Evolutionary conservation across 2,888 invertebrate species (phyloP).

Genomic region (Diarsia mendica): DNA sequence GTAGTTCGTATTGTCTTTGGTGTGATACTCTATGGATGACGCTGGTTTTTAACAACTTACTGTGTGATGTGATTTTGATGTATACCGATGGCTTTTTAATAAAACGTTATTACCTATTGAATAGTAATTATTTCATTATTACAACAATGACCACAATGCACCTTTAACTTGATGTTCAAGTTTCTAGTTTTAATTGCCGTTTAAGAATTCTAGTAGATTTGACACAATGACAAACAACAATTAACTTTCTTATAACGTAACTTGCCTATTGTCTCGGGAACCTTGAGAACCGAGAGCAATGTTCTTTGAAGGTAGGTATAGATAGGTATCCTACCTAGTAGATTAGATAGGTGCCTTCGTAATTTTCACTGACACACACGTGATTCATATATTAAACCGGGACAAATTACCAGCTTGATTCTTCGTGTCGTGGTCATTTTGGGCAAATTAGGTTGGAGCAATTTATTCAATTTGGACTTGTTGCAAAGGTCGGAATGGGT

Average conservation of each 20-base stretch:
- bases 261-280: constrained; percentile 26
- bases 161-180: neutral
- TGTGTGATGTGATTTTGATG: too few relatives aligned
- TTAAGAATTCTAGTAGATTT: neutral
- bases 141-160: neutral
- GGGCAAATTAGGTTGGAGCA: constrained; percentile 55
- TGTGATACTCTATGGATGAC: too few relatives aligned
- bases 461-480: constrained; percentile 45
- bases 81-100: too few relatives aligned
- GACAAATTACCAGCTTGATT: constrained; percentile 28
- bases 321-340: too few relatives aligned
- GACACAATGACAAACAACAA: constrained; percentile 16
- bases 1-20: too few relatives aligned
- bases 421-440: constrained; percentile 35
- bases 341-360: neutral
- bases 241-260: constrained; percentile 10
- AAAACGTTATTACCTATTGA: too few relatives aligned
- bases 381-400: constrained; percentile 39
- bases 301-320: neutral
- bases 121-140: too few relatives aligned
- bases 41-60: too few relatives aligned
- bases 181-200: constrained; percentile 3
- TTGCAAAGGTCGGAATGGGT: constrained; percentile 18
- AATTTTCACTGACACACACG: neutral
- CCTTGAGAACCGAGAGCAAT: constrained; percentile 31